phyloP scores from a whole-genome alignment of 2,113 vertebrate species.

The Megaptera novaeangliae region DNA sequence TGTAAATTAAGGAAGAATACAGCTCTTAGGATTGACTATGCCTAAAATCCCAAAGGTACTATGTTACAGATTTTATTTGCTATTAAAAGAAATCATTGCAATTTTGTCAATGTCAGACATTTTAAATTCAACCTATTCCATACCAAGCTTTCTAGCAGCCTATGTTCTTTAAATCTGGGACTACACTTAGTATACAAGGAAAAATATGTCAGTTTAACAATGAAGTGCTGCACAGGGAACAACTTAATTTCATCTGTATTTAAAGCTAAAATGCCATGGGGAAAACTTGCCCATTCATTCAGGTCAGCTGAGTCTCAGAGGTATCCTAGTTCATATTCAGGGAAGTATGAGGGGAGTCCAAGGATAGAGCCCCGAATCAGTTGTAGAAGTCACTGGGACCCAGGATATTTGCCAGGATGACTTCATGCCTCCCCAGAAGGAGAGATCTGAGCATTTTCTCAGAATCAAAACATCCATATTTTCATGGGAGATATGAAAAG shows the following conservation, averaged over 20 bases:
- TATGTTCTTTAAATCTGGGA: not conserved
- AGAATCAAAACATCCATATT: not conserved
- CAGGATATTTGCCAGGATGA: not conserved
- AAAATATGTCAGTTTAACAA: not conserved
- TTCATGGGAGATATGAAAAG: not conserved
- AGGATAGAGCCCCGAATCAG: not conserved
- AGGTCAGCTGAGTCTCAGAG: not conserved
- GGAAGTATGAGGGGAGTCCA: not conserved
- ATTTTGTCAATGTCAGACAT: constrained; percentile 53
- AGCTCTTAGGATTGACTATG: constrained; percentile 55
- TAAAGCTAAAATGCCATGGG: constrained; percentile 25
- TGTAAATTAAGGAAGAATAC: constrained; percentile 68
- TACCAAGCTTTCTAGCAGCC: not conserved
- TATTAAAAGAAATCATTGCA: constrained; percentile 29
- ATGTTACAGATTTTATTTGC: constrained; percentile 60
- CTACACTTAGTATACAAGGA: constrained; percentile 16
- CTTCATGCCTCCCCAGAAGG: not conserved
- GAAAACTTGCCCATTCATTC: not conserved
- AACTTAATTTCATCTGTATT: constrained; percentile 31
- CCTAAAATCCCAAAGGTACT: constrained; percentile 48
- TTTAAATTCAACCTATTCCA: constrained; percentile 36
- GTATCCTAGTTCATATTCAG: not conserved
- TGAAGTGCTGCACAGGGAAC: not conserved
- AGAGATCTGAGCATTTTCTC: not conserved
- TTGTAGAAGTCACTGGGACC: not conserved